Evolutionary conservation across 2,113 vertebrate genomes (phyloP).

Genomic region (Istiophorus platypterus): DNA sequence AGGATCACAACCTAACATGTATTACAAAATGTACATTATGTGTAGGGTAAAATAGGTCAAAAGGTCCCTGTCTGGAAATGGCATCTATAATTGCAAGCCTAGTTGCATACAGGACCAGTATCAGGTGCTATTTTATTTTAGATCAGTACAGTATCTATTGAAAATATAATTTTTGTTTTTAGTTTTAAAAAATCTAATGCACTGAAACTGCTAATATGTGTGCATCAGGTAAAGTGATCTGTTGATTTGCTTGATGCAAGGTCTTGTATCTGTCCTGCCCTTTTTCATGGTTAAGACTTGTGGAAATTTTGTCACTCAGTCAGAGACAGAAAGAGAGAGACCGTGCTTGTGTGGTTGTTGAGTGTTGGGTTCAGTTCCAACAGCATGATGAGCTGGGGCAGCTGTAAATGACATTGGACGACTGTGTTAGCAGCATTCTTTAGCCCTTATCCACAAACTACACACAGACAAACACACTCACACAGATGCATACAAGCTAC

Average conservation of each 20-base stretch:
- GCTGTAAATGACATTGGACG: constrained; percentile 53
- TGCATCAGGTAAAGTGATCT: neutral
- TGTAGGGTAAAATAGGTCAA: neutral
- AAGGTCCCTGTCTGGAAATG: neutral
- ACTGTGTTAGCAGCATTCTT: constrained; percentile 51
- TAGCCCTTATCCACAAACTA: constrained; percentile 16
- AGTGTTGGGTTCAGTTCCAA: constrained; percentile 19
- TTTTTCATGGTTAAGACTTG: neutral
- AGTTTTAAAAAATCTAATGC: neutral
- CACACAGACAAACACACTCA: constrained; percentile 8
- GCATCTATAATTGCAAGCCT: neutral
- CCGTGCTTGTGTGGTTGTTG: neutral
- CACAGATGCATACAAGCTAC: constrained; percentile 42
- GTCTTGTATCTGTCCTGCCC: neutral
- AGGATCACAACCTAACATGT: neutral
- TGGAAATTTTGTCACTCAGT: neutral
- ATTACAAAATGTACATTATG: neutral
- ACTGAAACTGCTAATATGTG: neutral
- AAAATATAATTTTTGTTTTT: no score
- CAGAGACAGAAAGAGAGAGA: neutral
- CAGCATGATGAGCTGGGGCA: constrained; percentile 61
- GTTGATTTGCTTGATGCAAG: neutral
- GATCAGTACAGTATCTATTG: no score
- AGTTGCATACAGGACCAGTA: neutral
- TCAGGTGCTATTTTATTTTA: no score